Percentiles rank a stretch among this genome's conserved stretches.
These are phyloP conservation scores for Acronicta leporina DNA, from an alignment of 2,888 invertebrate genomes.

Conservation along the genomic window DNA sequence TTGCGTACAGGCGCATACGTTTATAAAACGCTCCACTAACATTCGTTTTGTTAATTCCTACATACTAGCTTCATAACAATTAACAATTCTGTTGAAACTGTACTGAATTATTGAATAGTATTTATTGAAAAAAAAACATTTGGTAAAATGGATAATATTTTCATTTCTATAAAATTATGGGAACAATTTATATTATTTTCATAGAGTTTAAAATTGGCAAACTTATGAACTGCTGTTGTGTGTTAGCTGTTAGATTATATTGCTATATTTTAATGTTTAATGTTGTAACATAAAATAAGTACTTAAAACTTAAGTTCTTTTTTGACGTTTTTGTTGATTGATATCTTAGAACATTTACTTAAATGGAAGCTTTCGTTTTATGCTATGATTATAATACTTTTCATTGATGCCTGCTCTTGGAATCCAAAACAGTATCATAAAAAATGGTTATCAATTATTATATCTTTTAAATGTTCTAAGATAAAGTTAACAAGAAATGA, in stretches of 20 bases:
- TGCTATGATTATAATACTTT: background rate
- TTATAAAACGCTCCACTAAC: too few relatives aligned
- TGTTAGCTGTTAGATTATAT: conserved; percentile 55
- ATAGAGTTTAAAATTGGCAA: conserved; percentile 48
- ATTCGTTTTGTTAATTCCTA: too few relatives aligned
- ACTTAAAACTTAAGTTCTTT: conserved; percentile 8
- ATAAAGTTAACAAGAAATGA: background rate
- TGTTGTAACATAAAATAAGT: conserved; percentile 29
- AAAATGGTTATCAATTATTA: too few relatives aligned
- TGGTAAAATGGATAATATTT: background rate
- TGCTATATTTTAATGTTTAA: conserved; percentile 40
- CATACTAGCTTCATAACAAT: background rate
- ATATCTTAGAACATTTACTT: conserved; percentile 21
- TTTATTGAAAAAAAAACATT: too few relatives aligned
- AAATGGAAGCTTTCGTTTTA: background rate
- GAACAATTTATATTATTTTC: conserved; percentile 63
- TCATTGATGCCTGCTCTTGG: too few relatives aligned
- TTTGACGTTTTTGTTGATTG: conserved; percentile 10
- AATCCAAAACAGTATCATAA: too few relatives aligned
- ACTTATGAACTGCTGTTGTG: conserved; percentile 67
- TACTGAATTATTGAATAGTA: too few relatives aligned
- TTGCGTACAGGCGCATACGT: too few relatives aligned
- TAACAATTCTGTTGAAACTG: background rate
- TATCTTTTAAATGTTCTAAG: conserved; percentile 13
- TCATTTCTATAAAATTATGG: conserved; percentile 45